Evolutionary conservation across 2,888 invertebrate species (phyloP), one percentile per base, ranked within the genome.

Genomic region (Amblyteles armatorius): DNA sequence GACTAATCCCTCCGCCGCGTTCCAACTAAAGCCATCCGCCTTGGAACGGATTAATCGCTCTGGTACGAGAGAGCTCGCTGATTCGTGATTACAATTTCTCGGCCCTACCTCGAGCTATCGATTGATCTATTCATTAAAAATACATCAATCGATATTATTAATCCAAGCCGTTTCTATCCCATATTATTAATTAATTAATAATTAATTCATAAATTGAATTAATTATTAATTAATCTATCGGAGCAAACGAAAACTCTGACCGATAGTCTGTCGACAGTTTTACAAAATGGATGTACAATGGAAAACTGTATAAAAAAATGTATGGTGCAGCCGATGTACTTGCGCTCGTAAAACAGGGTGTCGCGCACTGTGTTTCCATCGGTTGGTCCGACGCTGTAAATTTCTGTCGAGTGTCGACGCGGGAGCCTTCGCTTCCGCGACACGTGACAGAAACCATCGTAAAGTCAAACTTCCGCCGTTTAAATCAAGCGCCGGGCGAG

Each of bases 401-500:
- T 72, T 55, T 48, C 57, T 33, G 22, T 72, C 19, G 72, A 29
- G 19, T 33, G 36, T 72, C 55, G 33, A 72, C 57, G 48, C 52
- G 71, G 19, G 33, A 33, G 52, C 29, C 29, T 52, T 33, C 52
- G n/a, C 11, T 19, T 36, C 11, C 36, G 73, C 57, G 74, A 52
- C 57, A 36, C 69, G 52, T 33, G 82, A 52, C 72, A 33, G 33
- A 7, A 36, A 79, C 48, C 52, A 69, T 85, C 76, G 79, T 85
- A 82, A 82, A 85, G 82, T 68, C 78, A 9, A 69, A 33, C 22
- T 50, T 44, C 29, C 16, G 52, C 16, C 73, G 26, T 81, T 81
- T 84, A 84, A 48, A 84, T 84, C 78, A 85, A 85, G 63, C 55
- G 29, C 33, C 72, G 29, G n/a, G 52, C 26, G 3, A 22, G 72